Conservation (phyloP, 1,140 invertebrate genomes). For the Bombus confusus region DNA sequence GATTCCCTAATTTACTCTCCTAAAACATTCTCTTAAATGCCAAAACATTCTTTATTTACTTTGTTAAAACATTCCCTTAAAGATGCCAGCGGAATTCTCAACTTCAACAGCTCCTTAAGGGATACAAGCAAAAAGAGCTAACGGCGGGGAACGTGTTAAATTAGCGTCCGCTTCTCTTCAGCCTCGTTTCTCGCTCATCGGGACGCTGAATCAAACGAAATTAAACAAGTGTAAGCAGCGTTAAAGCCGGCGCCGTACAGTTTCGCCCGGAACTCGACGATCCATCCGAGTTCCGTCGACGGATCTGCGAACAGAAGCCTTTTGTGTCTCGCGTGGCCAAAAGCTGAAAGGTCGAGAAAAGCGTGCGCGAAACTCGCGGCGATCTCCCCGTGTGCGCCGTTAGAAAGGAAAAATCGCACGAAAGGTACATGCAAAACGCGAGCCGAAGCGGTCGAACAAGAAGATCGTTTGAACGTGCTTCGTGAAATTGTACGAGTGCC, state of each 20-base stretch:
- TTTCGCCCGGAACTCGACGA: conserved; percentile 9
- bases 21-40: neutral
- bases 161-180: conserved; percentile 34
- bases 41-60: neutral
- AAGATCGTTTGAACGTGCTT: conserved; percentile 31
- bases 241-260: conserved; percentile 3
- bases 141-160: conserved; percentile 34
- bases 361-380: conserved; percentile 26
- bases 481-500: conserved; percentile 51
- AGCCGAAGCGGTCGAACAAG: conserved; percentile 33
- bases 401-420: neutral
- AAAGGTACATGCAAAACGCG: conserved; percentile 40
- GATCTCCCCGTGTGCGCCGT: neutral
- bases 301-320: neutral
- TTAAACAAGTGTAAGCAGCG: conserved; percentile 34
- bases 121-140: conserved; percentile 1
- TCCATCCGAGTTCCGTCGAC: conserved; percentile 6
- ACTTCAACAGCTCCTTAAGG: neutral
- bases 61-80: neutral
- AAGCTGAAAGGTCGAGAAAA: conserved; percentile 49
- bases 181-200: conserved; percentile 40
- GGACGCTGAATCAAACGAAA: conserved; percentile 41
- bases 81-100: neutral
- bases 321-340: conserved; percentile 19
- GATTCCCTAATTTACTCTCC: neutral